Conservation (phyloP, 2,113 vertebrate genomes). For the Cisticola juncidis region DNA sequence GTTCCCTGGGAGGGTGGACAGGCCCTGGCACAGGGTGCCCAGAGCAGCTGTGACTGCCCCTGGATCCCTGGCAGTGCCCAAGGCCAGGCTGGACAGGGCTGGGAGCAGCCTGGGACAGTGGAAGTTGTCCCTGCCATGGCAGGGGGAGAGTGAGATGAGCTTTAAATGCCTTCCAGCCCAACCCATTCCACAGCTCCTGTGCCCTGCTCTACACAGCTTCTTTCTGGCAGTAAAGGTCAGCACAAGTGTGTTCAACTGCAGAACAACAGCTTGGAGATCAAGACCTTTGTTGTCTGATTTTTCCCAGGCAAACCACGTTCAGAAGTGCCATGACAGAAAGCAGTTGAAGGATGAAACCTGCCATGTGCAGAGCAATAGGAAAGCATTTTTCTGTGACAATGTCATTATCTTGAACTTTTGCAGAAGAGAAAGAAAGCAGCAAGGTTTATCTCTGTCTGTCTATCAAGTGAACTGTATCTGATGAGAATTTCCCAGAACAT, state of each 20-base stretch:
- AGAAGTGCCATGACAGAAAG: slow-evolving; percentile 41
- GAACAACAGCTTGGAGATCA: background rate
- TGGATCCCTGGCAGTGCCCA: background rate
- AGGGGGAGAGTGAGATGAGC: accelerated
- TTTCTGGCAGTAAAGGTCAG: background rate
- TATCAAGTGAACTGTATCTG: slow-evolving; percentile 55
- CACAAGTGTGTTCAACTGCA: background rate
- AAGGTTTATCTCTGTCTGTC: slow-evolving; percentile 61
- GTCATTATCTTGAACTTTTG: slow-evolving; percentile 63
- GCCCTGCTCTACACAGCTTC: background rate
- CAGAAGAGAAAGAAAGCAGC: slow-evolving; percentile 8
- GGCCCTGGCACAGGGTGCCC: background rate
- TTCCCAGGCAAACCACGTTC: slow-evolving; percentile 16
- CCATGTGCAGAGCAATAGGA: slow-evolving; percentile 35
- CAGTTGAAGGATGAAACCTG: slow-evolving; percentile 33
- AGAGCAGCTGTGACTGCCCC: background rate
- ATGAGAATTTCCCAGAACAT: slow-evolving; percentile 68
- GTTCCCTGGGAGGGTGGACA: accelerated
- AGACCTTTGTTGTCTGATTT: slow-evolving; percentile 44
- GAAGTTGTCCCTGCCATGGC: background rate
- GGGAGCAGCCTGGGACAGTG: accelerated
- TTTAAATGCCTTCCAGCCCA: background rate
- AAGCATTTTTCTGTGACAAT: slow-evolving; percentile 56
- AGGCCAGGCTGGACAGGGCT: accelerated
- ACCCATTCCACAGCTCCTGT: background rate